Evolutionary conservation across 2,888 invertebrate species (phyloP).

Genomic region (Cryptocheilus praepositus): DNA sequence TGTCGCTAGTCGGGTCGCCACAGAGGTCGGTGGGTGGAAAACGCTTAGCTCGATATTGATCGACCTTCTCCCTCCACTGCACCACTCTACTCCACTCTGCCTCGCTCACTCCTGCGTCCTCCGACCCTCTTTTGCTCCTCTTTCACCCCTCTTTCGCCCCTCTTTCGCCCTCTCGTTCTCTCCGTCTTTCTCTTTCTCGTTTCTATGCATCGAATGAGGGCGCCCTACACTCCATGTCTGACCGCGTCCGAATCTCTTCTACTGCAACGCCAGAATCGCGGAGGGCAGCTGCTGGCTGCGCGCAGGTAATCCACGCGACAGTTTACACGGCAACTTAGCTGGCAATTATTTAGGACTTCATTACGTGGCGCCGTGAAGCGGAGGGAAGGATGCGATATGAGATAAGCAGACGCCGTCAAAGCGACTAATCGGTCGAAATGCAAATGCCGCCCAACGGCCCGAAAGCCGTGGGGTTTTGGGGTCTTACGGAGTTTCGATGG

Average conservation of each 20-base stretch:
- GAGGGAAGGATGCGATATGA: too few relatives aligned
- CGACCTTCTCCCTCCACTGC: slow-evolving; percentile 58
- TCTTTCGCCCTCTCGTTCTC: slow-evolving; percentile 6
- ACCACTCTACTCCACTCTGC: slow-evolving; percentile 12
- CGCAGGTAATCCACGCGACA: too few relatives aligned
- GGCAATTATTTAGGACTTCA: too few relatives aligned
- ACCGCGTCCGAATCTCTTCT: not conserved
- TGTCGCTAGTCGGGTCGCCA: slow-evolving; percentile 13
- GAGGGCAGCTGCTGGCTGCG: not conserved
- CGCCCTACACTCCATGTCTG: not conserved
- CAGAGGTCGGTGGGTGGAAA: slow-evolving; percentile 57
- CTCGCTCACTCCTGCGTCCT: not conserved
- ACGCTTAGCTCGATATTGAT: slow-evolving; percentile 71
- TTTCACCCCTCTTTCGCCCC: slow-evolving; percentile 25
- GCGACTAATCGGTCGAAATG: too few relatives aligned
- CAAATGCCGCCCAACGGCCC: too few relatives aligned
- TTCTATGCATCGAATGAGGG: not conserved
- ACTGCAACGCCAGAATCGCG: not conserved
- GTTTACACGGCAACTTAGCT: too few relatives aligned
- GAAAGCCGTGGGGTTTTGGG: too few relatives aligned
- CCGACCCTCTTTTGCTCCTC: slow-evolving; percentile 30
- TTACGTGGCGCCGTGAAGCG: too few relatives aligned
- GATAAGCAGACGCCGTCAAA: too few relatives aligned
- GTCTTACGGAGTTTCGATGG: too few relatives aligned
- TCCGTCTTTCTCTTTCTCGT: not conserved